These are phyloP conservation scores for Sericinus montela DNA, from an alignment of 2,888 invertebrate species.

Conservation along the genomic window DNA sequence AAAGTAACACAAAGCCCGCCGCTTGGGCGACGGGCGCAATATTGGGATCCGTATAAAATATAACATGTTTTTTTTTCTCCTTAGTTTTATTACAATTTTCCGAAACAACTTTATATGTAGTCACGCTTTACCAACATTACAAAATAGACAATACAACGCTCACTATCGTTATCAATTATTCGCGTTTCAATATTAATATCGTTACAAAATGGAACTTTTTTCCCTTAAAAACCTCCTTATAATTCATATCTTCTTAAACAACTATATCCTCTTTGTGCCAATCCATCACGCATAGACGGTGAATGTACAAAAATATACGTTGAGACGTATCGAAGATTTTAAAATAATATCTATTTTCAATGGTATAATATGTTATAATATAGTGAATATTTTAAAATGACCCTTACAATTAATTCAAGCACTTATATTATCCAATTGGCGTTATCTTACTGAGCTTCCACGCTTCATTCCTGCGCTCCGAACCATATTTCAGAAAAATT, in stretches of 20 bases:
- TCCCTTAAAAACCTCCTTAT: constrained; percentile 36
- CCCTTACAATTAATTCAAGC: constrained; percentile 61
- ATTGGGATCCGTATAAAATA: constrained; percentile 72
- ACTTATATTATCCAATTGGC: constrained; percentile 67
- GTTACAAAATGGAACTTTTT: constrained; percentile 68
- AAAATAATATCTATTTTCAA: constrained; percentile 56
- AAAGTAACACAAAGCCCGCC: constrained; percentile 65
- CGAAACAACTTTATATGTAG: constrained; percentile 73
- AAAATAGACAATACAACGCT: constrained; percentile 75
- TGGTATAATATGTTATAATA: constrained; percentile 51
- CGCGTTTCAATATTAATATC: constrained; percentile 56
- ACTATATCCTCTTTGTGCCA: constrained; percentile 52
- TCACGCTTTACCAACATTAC: constrained; percentile 66
- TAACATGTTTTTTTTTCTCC: constrained; percentile 67
- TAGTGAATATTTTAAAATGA: constrained; percentile 55
- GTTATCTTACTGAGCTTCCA: constrained; percentile 37
- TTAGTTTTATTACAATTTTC: constrained; percentile 76
- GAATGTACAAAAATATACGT: constrained; percentile 75
- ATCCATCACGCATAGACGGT: constrained; percentile 71
- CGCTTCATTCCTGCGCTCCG: constrained; percentile 23
- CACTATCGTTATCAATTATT: constrained; percentile 67
- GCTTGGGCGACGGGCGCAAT: constrained; percentile 42
- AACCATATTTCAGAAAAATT: constrained; percentile 70
- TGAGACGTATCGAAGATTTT: constrained; percentile 53
- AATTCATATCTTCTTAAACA: constrained; percentile 43